Percentiles rank a stretch among this genome's conserved stretches.
phyloP scores from a whole-genome alignment of 2,113 vertebrate species.

The Baryphthengus martii region DNA sequence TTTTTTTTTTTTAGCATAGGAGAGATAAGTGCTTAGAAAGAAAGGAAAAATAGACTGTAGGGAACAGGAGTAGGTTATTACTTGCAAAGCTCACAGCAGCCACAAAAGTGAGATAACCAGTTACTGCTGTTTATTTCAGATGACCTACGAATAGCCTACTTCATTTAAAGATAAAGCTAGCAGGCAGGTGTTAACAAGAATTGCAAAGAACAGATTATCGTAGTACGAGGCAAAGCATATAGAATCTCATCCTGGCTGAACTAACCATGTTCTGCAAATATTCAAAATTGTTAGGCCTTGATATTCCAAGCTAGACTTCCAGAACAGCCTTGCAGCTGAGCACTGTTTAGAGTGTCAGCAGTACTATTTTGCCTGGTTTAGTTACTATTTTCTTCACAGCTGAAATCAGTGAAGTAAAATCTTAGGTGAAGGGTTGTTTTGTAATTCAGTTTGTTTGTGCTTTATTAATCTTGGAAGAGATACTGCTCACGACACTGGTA shows the following conservation, averaged over 20 bases:
- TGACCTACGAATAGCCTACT: background rate
- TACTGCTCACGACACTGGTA: background rate
- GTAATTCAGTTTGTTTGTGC: background rate
- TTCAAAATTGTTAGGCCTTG: background rate
- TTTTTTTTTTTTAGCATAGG: background rate
- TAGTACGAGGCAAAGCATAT: background rate
- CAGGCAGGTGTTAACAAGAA: background rate
- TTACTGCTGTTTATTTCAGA: conserved; percentile 38
- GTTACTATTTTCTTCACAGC: background rate
- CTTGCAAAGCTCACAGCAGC: background rate
- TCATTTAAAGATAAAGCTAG: conserved; percentile 11
- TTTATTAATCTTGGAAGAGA: background rate
- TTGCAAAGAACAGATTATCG: background rate
- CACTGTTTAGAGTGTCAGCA: background rate
- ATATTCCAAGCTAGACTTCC: background rate
- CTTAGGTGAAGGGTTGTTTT: background rate
- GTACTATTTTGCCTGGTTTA: background rate
- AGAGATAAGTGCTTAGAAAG: background rate
- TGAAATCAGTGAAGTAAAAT: background rate
- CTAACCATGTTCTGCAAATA: background rate
- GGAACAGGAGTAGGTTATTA: background rate
- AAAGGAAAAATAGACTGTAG: background rate
- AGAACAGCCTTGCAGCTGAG: background rate
- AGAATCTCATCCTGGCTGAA: background rate
- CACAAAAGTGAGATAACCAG: background rate